Conservation (phyloP, 2,888 invertebrate genomes). For the Dicranocentrus wangi region DNA sequence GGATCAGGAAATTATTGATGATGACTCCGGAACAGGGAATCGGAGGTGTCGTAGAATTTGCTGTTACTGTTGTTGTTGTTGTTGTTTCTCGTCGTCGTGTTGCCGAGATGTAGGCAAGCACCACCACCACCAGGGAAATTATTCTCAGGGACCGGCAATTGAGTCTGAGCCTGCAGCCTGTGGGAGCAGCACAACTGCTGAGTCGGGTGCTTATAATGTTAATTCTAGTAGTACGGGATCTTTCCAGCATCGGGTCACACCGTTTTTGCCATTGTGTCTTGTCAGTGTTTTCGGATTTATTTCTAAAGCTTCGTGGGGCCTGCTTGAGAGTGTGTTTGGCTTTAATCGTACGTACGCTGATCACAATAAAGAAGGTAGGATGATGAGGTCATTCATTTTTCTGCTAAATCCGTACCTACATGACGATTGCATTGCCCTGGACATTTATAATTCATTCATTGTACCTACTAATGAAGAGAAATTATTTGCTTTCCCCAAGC, state of each 20-base stretch:
- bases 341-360: conserved; percentile 69
- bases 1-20: conserved; percentile 58
- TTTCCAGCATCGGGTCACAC: conserved; percentile 61
- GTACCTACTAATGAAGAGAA: neutral
- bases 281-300: conserved; percentile 71
- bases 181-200: neutral
- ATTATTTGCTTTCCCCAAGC: no score
- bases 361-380: conserved; percentile 71
- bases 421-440: conserved; percentile 31
- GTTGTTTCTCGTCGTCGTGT: conserved; percentile 43
- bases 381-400: no score
- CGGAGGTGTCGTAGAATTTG: conserved; percentile 42
- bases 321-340: conserved; percentile 71
- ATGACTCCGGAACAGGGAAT: neutral
- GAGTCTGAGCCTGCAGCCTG: conserved; percentile 40
- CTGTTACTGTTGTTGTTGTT: conserved; percentile 63
- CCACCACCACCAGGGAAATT: conserved; percentile 53
- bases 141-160: conserved; percentile 55
- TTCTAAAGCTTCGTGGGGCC: conserved; percentile 72
- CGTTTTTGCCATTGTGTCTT: conserved; percentile 68
- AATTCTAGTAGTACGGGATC: conserved; percentile 46
- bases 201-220: neutral
- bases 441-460: neutral
- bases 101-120: conserved; percentile 30
- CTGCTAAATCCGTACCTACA: no score